Percentiles rank a stretch among this genome's conserved stretches.
Evolutionary conservation across 2,113 vertebrate species (phyloP).

Genomic region (Tricholaema leucomelas): DNA sequence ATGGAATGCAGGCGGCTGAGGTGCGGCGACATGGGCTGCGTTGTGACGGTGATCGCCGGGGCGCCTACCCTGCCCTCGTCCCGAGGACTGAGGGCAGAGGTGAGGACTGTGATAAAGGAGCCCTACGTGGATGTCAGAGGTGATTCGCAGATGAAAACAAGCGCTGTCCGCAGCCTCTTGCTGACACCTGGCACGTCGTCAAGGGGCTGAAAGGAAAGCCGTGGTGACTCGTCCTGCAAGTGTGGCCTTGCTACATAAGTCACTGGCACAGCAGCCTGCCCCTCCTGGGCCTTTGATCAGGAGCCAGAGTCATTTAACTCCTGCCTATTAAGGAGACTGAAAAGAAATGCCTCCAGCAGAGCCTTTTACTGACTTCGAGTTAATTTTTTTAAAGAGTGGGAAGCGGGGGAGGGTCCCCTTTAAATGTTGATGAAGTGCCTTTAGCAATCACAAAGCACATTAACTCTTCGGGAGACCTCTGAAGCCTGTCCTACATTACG

Average conservation of each 20-base stretch:
- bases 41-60: neutral
- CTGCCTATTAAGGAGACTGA: too few relatives aligned
- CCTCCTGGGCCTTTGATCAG: fast-evolving
- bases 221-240: fast-evolving
- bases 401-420: neutral
- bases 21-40: too few relatives aligned
- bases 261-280: neutral
- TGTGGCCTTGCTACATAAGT: fast-evolving
- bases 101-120: neutral
- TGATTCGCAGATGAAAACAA: neutral
- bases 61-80: too few relatives aligned
- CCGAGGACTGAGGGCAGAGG: neutral
- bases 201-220: neutral
- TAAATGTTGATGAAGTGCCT: neutral
- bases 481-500: neutral
- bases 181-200: neutral
- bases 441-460: fast-evolving
- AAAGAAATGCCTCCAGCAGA: neutral
- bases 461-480: neutral
- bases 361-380: neutral
- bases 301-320: neutral
- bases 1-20: neutral
- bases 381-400: neutral
- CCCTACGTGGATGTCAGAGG: neutral
- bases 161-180: neutral